Evolutionary conservation across 2,797 vertebrate species (phyloP).

Genomic region (Vireo griseus): DNA sequence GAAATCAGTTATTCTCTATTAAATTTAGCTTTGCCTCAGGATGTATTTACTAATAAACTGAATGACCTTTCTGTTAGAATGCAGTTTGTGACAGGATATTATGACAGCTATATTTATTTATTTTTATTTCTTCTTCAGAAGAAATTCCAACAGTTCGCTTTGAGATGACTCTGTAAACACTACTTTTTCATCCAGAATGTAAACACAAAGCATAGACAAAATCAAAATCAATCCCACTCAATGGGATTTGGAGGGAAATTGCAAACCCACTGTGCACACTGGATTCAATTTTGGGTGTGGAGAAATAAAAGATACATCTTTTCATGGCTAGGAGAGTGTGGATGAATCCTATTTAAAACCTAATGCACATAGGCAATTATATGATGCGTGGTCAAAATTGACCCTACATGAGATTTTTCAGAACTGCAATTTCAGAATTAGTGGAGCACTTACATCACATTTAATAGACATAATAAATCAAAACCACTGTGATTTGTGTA

Average conservation of each 20-base stretch:
- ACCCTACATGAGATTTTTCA: background rate
- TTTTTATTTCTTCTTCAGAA: background rate
- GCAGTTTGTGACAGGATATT: conserved; percentile 41
- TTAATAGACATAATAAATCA: background rate
- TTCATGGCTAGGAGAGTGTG: background rate
- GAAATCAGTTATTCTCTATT: conserved; percentile 56
- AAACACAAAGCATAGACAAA: background rate
- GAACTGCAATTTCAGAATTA: background rate
- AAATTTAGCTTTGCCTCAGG: conserved; percentile 62
- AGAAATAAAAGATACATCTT: background rate
- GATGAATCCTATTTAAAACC: background rate
- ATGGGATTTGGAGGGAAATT: background rate
- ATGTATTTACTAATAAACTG: conserved; percentile 60
- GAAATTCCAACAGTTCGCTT: conserved; percentile 29
- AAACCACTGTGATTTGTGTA: background rate
- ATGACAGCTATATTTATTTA: conserved; percentile 18
- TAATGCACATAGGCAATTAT: background rate
- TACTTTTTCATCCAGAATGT: background rate
- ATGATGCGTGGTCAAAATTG: background rate
- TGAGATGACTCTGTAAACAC: background rate
- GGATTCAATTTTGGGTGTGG: background rate
- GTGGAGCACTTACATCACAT: background rate
- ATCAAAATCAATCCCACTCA: background rate
- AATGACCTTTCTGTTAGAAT: conserved; percentile 63
- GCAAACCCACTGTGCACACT: background rate